Base-by-base conservation (phyloP, 2,113 vertebrate genomes). In the Istiophorus platypterus region DNA sequence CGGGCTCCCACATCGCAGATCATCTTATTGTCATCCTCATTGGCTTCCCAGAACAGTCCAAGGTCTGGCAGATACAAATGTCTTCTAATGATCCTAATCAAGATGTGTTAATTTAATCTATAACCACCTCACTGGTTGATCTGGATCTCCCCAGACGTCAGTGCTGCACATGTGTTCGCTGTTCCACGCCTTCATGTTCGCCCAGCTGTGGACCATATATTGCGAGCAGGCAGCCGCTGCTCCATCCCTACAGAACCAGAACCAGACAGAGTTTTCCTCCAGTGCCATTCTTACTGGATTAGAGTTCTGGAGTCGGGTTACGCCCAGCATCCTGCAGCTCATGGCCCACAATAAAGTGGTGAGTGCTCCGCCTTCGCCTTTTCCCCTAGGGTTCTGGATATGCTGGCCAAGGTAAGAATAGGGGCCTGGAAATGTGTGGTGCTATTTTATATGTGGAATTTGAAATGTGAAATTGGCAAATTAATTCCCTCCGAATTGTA, bases 301-400 rank as follows among this genome's bases (percentile, higher is more conserved):
- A 54, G 98, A 99, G 89, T 99, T 99, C 90, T 99, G 98, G 98
- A 99, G 98, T 92, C 90, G 98, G 18, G 98, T 99, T 81, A 99
- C 98, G 0, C 98, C 98, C 7, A 99, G 97, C 93, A 99, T 99
- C 91, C 95, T 99, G 18, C 98, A 99, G 91, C 96, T 99, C 41
- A 99, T 99, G 98, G 98, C 98, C 45, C 98, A 99, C 87, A 99
- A 99, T 92, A 99, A 98, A 96, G 97, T 99, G 95, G 98, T 99
- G 90, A 96, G 97, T 94, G 68, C 66, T 62, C 51, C 12, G 54
- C 4, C 7, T 34, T 62, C n/a, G 17, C 7, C 8, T 41, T 59
- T 54, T 17, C 29, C 47, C 47, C 29, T 11, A 41, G 51, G 24
- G 24, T 39, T 27, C 13, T 22, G 27, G 18, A 1, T 13, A 65